Conservation (phyloP, 1,140 invertebrate genomes). For the Heterodera carotae region DNA sequence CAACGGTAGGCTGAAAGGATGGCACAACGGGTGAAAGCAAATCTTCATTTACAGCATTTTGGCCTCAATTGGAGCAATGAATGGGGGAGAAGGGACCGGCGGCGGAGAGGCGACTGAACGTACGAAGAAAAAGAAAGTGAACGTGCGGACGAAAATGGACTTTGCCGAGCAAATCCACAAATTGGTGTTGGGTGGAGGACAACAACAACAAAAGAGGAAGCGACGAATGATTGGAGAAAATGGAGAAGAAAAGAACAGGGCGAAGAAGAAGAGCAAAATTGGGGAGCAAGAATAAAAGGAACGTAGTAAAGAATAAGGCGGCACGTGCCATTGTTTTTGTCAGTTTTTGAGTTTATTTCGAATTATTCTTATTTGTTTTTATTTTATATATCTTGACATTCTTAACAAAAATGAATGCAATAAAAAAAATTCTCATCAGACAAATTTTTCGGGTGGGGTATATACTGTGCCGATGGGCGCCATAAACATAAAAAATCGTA, state of each 20-base stretch:
- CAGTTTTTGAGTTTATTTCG: too few relatives aligned
- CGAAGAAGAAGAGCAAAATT: neutral
- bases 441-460: too few relatives aligned
- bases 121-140: neutral
- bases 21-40: too few relatives aligned
- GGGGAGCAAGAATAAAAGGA: neutral
- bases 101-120: neutral
- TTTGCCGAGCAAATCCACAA: slow-evolving; percentile 1
- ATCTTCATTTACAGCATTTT: slow-evolving; percentile 5
- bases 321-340: too few relatives aligned
- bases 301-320: neutral
- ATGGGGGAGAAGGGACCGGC: neutral
- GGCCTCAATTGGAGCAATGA: slow-evolving; percentile 6
- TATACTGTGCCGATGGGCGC: too few relatives aligned
- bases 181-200: neutral
- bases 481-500: too few relatives aligned
- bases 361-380: too few relatives aligned
- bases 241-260: neutral
- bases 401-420: too few relatives aligned
- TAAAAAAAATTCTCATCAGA: too few relatives aligned
- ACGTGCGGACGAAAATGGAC: neutral
- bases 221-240: neutral
- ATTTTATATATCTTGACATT: too few relatives aligned
- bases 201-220: neutral
- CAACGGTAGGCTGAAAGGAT: too few relatives aligned